Conservation (phyloP, 2,797 vertebrate genomes). For the Arctocebus calabarensis region DNA sequence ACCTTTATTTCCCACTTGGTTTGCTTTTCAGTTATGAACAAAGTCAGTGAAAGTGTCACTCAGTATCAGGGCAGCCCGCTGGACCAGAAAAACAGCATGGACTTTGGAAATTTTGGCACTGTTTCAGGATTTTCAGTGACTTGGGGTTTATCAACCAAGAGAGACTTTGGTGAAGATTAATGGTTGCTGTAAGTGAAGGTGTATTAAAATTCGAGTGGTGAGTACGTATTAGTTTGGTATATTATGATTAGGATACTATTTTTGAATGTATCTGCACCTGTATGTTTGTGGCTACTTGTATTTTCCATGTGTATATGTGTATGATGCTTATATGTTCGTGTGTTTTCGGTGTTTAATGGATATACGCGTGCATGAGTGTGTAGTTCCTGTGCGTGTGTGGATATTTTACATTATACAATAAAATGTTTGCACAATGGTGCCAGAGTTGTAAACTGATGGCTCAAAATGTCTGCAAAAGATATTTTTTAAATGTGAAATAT, state of each 20-base stretch:
- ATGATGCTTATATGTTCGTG: background rate
- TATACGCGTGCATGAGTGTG: background rate
- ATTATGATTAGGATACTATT: background rate
- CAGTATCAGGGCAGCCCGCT: background rate
- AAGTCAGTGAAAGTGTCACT: background rate
- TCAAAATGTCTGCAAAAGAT: background rate
- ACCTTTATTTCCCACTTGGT: background rate
- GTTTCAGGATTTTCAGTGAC: background rate
- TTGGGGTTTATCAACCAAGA: background rate
- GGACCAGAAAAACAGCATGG: background rate
- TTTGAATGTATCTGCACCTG: slow-evolving; percentile 11
- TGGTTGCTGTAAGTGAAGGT: background rate
- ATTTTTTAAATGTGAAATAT: background rate
- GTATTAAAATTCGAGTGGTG: background rate
- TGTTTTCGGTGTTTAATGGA: background rate
- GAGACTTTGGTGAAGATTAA: background rate
- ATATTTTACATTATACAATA: background rate
- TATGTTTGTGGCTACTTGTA: background rate
- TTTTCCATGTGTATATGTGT: background rate
- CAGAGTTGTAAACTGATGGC: background rate
- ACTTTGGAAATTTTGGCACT: background rate
- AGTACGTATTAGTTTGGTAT: background rate
- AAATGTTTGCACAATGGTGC: background rate
- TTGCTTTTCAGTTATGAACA: slow-evolving; percentile 13
- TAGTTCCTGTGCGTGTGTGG: background rate